Evolutionary conservation across 1,140 invertebrate genomes (phyloP).

Genomic region (Apis dorsata): DNA sequence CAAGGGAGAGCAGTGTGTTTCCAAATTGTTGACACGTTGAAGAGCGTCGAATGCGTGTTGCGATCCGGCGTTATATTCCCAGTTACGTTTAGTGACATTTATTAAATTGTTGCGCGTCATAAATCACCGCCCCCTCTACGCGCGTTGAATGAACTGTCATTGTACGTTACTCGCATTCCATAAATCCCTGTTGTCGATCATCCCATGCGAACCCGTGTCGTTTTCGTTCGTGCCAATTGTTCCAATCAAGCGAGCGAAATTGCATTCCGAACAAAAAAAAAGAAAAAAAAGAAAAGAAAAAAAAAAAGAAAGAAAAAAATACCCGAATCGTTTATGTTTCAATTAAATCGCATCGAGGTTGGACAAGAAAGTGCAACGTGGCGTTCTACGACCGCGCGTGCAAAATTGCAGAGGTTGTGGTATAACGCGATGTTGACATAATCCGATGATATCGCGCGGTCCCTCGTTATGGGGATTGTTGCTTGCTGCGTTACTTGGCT

Average conservation of each 20-base stretch:
- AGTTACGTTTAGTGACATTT: constrained; percentile 35
- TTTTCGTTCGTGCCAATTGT: not conserved
- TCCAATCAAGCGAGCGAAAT: not conserved
- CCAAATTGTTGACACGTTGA: constrained; percentile 4
- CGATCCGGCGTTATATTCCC: not conserved
- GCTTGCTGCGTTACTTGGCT: not conserved
- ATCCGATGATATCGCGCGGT: constrained; percentile 10
- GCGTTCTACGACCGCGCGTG: not conserved
- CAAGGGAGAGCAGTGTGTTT: not conserved
- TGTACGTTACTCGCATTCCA: not conserved
- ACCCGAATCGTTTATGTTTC: too few relatives aligned
- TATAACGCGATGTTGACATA: not conserved
- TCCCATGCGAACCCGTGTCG: not conserved
- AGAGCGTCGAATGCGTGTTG: not conserved
- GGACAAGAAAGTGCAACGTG: constrained; percentile 1
- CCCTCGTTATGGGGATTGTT: not conserved
- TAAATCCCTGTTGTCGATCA: not conserved
- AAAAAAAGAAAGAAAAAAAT: too few relatives aligned
- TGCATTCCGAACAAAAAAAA: too few relatives aligned
- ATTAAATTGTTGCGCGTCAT: constrained; percentile 44
- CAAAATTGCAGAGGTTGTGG: not conserved
- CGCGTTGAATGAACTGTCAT: constrained; percentile 28
- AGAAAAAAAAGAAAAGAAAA: not conserved
- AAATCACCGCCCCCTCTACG: constrained; percentile 12
- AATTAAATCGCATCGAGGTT: too few relatives aligned